Evolutionary conservation across 2,888 invertebrate species (phyloP).

Genomic region (Ennomos quercinarius): DNA sequence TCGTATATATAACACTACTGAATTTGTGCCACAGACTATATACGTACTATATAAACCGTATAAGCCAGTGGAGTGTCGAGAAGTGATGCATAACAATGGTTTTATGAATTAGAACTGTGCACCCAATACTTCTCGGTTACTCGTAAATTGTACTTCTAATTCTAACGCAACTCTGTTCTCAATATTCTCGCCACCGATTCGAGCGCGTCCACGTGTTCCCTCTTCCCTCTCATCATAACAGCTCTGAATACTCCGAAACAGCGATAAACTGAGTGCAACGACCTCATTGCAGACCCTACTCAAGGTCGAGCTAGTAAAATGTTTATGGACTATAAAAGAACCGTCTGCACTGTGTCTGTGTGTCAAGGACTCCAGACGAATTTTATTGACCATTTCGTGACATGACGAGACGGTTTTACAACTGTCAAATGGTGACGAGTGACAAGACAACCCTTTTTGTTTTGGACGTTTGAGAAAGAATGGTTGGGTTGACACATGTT

Average conservation of each 20-base stretch:
- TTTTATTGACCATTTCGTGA: slow-evolving; percentile 74
- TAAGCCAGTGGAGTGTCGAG: too few species aligned
- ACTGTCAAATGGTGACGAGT: slow-evolving; percentile 49
- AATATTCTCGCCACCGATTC: background rate
- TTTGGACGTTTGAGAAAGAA: slow-evolving; percentile 24
- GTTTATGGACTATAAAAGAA: slow-evolving; percentile 84
- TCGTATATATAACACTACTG: too few species aligned
- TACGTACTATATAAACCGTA: too few species aligned
- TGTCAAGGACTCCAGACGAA: slow-evolving; percentile 82
- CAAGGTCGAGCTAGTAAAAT: slow-evolving; percentile 85
- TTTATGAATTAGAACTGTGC: too few species aligned
- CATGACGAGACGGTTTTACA: slow-evolving; percentile 64
- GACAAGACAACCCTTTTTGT: slow-evolving; percentile 58
- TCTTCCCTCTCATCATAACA: slow-evolving; percentile 53
- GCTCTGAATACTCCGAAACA: slow-evolving; percentile 50
- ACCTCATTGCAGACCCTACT: slow-evolving; percentile 82
- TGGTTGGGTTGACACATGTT: slow-evolving; percentile 32
- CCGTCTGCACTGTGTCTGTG: slow-evolving; percentile 80
- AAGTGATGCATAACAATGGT: too few species aligned
- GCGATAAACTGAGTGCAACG: slow-evolving; percentile 78
- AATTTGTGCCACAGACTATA: too few species aligned
- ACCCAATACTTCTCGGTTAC: too few species aligned
- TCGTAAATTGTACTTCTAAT: too few species aligned
- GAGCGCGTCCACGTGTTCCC: slow-evolving; percentile 30
- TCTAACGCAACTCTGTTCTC: too few species aligned